phyloP scores from a whole-genome alignment of 2,888 invertebrate genomes.

The Drosophila limbata region DNA sequence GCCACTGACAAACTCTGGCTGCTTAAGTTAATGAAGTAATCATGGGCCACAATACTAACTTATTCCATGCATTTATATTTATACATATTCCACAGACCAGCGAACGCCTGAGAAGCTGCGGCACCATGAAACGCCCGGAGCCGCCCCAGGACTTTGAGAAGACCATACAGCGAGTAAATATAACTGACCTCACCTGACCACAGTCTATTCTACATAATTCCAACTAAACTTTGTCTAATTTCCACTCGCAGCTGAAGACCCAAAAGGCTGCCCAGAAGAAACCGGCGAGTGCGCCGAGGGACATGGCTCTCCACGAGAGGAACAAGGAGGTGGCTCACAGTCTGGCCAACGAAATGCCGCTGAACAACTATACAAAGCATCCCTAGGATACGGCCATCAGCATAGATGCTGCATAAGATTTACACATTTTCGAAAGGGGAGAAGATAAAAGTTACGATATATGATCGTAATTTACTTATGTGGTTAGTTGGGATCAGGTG shows the following conservation, averaged over 20 bases:
- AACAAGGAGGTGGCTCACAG: constrained; percentile 83
- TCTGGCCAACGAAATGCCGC: constrained; percentile 83
- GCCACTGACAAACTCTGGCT: constrained; percentile 22
- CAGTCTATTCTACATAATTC: background rate
- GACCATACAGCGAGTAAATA: constrained; percentile 85
- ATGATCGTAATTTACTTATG: constrained; percentile 11
- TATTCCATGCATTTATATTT: constrained; percentile 42
- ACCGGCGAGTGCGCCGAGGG: constrained; percentile 75
- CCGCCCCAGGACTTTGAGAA: constrained; percentile 85
- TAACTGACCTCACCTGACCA: constrained; percentile 1
- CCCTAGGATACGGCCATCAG: constrained; percentile 81
- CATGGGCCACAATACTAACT: constrained; percentile 41
- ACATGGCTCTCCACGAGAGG: constrained; percentile 82
- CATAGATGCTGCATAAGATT: constrained; percentile 65
- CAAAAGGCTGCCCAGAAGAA: constrained; percentile 85
- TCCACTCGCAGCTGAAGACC: constrained; percentile 82
- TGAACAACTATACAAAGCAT: constrained; percentile 85
- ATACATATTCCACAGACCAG: constrained; percentile 74
- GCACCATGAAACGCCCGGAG: constrained; percentile 84
- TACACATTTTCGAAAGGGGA: constrained; percentile 6
- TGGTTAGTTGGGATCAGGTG: constrained; percentile 44
- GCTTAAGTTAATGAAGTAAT: constrained; percentile 72
- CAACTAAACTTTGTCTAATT: constrained; percentile 9
- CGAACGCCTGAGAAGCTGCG: constrained; percentile 83
- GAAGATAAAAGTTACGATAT: background rate